phyloP scores from a whole-genome alignment of 2,888 invertebrate genomes.

The Nymphalis urticae region DNA sequence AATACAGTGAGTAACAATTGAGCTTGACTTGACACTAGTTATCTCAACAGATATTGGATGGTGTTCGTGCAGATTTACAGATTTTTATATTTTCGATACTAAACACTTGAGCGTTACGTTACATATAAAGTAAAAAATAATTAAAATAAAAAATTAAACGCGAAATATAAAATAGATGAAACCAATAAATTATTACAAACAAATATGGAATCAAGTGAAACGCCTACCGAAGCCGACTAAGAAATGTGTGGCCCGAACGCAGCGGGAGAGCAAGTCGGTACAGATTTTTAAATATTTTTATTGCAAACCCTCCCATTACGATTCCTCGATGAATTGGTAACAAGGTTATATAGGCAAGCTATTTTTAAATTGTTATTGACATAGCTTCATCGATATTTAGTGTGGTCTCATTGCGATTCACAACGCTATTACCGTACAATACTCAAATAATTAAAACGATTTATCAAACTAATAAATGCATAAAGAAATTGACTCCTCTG shows the following conservation, averaged over 20 bases:
- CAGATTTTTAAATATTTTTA: constrained; percentile 30
- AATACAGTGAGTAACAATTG: no score
- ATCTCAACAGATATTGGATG: no score
- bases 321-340: constrained; percentile 47
- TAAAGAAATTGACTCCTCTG: not conserved
- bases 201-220: constrained; percentile 46
- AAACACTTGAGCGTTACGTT: not conserved
- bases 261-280: constrained; percentile 48
- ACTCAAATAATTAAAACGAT: not conserved
- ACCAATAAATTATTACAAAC: constrained; percentile 32
- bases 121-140: not conserved
- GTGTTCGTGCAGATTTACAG: no score
- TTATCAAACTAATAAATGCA: not conserved
- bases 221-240: constrained; percentile 38
- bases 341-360: constrained; percentile 40
- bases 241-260: constrained; percentile 45
- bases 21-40: no score
- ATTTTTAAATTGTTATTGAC: no score
- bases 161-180: constrained; percentile 21
- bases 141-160: not conserved
- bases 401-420: not conserved
- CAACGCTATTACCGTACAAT: not conserved
- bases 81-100: no score
- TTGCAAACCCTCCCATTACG: constrained; percentile 26
- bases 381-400: no score